phyloP scores from a whole-genome alignment of 2,888 invertebrate species.

The Papilio elwesi region DNA sequence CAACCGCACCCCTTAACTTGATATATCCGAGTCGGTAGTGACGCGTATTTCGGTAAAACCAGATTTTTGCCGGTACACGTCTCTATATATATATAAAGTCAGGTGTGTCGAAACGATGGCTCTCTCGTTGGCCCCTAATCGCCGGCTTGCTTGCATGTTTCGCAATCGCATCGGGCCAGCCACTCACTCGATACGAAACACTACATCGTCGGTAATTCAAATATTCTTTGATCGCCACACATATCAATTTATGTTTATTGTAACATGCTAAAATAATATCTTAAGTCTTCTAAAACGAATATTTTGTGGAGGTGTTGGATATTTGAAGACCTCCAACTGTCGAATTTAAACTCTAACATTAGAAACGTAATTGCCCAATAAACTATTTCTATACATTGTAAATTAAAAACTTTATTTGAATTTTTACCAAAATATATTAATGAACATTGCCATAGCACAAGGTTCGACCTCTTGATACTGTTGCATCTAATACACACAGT shows the following conservation, averaged over 20 bases:
- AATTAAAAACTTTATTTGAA: no score
- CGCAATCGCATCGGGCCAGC: slow-evolving; percentile 73
- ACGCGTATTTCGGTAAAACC: slow-evolving; percentile 46
- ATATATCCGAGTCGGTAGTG: not conserved
- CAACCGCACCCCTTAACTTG: not conserved
- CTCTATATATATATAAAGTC: slow-evolving; percentile 53
- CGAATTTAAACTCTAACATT: not conserved
- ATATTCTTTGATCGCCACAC: slow-evolving; percentile 54
- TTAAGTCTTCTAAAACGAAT: slow-evolving; percentile 22
- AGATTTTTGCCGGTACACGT: slow-evolving; percentile 62
- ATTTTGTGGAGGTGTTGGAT: not conserved
- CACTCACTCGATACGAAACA: slow-evolving; percentile 76
- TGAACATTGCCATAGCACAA: no score
- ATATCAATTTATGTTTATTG: slow-evolving; percentile 46
- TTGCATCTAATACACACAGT: no score
- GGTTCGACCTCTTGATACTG: no score
- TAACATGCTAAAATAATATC: slow-evolving; percentile 27
- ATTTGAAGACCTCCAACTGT: not conserved
- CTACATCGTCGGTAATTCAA: slow-evolving; percentile 63
- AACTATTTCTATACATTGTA: no score
- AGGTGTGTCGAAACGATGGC: slow-evolving; percentile 78
- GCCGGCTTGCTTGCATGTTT: slow-evolving; percentile 73
- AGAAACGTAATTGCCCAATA: no score
- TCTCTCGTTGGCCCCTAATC: slow-evolving; percentile 75
- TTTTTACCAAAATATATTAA: no score